Conservation (phyloP, 2,888 invertebrate species). For the Nemurella pictetii region DNA sequence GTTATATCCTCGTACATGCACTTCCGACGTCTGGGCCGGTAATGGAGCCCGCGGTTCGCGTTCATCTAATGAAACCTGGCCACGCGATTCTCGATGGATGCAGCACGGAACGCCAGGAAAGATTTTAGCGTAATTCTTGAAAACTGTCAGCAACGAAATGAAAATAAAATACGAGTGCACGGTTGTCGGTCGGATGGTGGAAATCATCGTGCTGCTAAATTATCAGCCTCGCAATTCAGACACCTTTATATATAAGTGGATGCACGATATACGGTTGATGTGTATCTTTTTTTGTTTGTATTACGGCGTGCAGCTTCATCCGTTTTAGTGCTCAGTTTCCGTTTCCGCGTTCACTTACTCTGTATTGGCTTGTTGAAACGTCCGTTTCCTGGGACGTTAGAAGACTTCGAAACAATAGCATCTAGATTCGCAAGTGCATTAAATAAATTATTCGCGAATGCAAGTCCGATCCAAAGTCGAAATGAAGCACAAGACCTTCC, state of each 20-base stretch:
- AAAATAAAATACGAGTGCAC: background rate
- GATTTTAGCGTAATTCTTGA: conserved; percentile 23
- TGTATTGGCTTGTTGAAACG: background rate
- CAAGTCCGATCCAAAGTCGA: background rate
- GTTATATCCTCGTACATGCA: conserved; percentile 5
- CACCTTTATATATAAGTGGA: too few species aligned
- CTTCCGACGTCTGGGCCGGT: conserved; percentile 20
- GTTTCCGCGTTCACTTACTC: background rate
- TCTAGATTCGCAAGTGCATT: background rate
- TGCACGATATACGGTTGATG: background rate
- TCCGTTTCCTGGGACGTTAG: background rate
- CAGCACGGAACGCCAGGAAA: conserved; percentile 11
- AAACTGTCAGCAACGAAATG: conserved; percentile 2
- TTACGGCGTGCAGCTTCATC: background rate
- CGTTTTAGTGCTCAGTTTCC: background rate
- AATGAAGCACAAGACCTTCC: background rate
- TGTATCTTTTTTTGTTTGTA: too few species aligned
- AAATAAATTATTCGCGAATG: background rate
- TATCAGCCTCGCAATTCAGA: too few species aligned
- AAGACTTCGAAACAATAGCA: background rate
- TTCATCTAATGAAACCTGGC: conserved; percentile 7
- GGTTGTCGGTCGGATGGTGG: background rate
- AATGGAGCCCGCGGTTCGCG: conserved; percentile 18
- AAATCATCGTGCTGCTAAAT: background rate
- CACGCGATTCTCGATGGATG: conserved; percentile 1